Base-by-base conservation (phyloP, 2,797 vertebrate species). In the Acestrorhynchus altus region DNA sequence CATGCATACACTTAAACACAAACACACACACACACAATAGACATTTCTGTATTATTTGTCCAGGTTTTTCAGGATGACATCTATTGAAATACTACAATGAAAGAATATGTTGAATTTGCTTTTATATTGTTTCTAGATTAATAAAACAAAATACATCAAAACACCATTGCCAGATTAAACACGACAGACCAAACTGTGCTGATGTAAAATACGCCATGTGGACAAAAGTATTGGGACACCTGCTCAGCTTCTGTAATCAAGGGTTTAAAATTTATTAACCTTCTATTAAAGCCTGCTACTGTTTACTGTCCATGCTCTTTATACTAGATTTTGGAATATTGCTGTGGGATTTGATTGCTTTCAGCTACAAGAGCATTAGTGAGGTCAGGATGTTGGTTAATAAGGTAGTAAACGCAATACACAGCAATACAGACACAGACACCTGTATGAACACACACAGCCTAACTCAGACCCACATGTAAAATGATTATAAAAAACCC, bases 381-480 rank as follows among this genome's bases (percentile, higher is more conserved):
- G n/a, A n/a, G n/a, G n/a, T n/a, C n/a, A n/a, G n/a, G n/a, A n/a
- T n/a, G n/a, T n/a, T n/a, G n/a, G n/a, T n/a, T n/a, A n/a, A n/a
- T n/a, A n/a, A n/a, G n/a, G n/a, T n/a, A n/a, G n/a, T n/a, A n/a
- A n/a, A n/a, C n/a, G n/a, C n/a, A 66, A 51, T 59, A 63, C 66
- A 64, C 65, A 64, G 24, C 66, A 40, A 44, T 7, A 44, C 57
- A 60, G 4, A 31, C 5, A 18, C 28, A 31, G 28, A 7, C 57
- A 60, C 56, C 13, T 75, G 76, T 47, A 35, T 40, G 2, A 35
- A 61, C 69, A 72, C 79, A 65, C 79, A 52, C 49, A 7, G 18
- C 22, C 59, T 26, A 54, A 65, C 18, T 22, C 66, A 67, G 46
- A 56, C 35, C 35, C 57, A 47, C 51, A 56, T 22, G 18, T 8